Base-by-base conservation (phyloP, 2,888 invertebrate species). In the Cantharis rufa region DNA sequence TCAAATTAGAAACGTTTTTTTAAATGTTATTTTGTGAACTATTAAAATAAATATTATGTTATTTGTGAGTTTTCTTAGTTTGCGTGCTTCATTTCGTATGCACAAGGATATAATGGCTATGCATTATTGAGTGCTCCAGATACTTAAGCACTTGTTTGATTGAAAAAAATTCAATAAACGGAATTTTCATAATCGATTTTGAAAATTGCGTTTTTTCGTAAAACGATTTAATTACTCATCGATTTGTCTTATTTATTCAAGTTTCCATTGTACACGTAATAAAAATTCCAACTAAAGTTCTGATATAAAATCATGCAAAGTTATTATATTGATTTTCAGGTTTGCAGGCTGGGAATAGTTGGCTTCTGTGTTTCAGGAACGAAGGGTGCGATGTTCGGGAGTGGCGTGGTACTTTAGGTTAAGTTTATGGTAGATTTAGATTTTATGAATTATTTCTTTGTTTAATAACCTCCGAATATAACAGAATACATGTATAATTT, bases 251-350 rank as follows among this genome's bases (percentile, higher is more conserved):
- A 48, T n/a, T 48, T 48, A 48, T 48, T 48, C n/a, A 48, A 48
- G n/a, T n/a, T 48, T n/a, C 48, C 7, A n/a, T 48, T 48, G n/a
- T 48, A n/a, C n/a, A 7, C n/a, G 48, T 7, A n/a, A 32, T 32
- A 32, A 13, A 48, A n/a, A n/a, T n/a, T n/a, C n/a, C 13, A n/a
- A 48, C n/a, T 9, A 48, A n/a, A 5, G 48, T n/a, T 28, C n/a
- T 66, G 24, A 66, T 66, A 66, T 66, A 66, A 48, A 66, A 66
- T 66, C 64, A 66, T 66, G 64, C 64, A 21, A 73, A 69, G 69
- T 69, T 69, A 69, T 69, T 64, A 74, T 74, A 74, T 74, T 69
- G 74, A 74, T 74, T 74, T 61, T 62, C 70, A 74, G 70, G 62
- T 64, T 70, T n/a, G 32, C 27, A 28, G 70, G 63, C 32, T 70